Base-by-base conservation (phyloP, 1,140 invertebrate genomes). In the Cyclargus thomasi region DNA sequence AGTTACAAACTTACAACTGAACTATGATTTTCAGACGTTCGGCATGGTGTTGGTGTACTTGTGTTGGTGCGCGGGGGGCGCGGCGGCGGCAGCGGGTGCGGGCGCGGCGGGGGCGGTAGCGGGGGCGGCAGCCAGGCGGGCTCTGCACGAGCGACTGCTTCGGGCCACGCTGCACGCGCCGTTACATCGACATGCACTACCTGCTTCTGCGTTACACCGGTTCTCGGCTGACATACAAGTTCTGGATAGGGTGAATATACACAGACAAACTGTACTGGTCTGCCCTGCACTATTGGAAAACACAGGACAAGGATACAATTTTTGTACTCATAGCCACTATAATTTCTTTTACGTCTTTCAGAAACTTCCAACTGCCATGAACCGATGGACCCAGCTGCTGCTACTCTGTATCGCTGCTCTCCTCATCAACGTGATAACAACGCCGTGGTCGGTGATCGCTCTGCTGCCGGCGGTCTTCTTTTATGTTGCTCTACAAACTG, bases 331-430 rank as follows among this genome's bases (percentile, higher is more conserved):
- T 8, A 35, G 29, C 29, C 3, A 5, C 8, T 35, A 35, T 35
- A 35, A 5, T 35, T 35, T 8, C 29, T 8, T 62, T 55, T 71
- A 29, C 29, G 29, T 35, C 18, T 70, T 90, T 11, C 83, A 96
- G 95, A 96, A 96, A 94, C 91, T 97, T 36, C 93, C 94, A 10
- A 95, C 93, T 39, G 94, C 95, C 2, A 92, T 96, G 64, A 94
- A 95, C 75, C 92, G 95, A 35, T 91, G 96, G 76, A 88, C 94
- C 16, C 94, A 95, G 76, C 94, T 96, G 71, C 90, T 93, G 1
- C 86, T 96, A 20, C 85, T 96, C 1, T 96, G 95, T 74, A 81
- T 92, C 1, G 95, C 95, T 1, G 95, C 95, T 5, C 92, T 95
- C 67, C 74, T 95, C 11, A 93, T 96, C 10, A 96, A 96, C 85